These are phyloP conservation scores for Itoplectis maculator DNA, from an alignment of 2,888 invertebrate genomes.

Conservation along the genomic window DNA sequence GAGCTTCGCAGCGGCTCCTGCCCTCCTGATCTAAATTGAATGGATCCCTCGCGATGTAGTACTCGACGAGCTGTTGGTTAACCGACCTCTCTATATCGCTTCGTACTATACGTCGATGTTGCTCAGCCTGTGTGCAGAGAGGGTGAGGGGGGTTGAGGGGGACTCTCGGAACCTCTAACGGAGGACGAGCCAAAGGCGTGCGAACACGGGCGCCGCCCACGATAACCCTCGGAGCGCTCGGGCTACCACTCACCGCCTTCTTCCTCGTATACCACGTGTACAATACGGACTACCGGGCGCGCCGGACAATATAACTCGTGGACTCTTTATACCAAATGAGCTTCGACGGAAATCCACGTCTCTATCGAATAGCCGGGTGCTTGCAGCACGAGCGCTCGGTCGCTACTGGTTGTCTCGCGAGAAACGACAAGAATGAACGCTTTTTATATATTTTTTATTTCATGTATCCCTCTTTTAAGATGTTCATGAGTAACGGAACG, in stretches of 20 bases:
- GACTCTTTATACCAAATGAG: background rate
- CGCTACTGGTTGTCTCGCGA: too few species aligned
- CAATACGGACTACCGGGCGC: constrained; percentile 3
- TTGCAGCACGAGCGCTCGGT: too few species aligned
- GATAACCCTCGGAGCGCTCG: constrained; percentile 58
- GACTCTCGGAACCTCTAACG: constrained; percentile 14
- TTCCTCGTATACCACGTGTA: constrained; percentile 7
- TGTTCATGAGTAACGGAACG: too few species aligned
- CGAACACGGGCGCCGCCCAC: constrained; percentile 60
- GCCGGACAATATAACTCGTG: constrained; percentile 1
- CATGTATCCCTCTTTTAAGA: too few species aligned
- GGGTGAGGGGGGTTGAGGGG: too few species aligned
- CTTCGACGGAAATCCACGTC: constrained; percentile 14
- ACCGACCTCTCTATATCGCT: constrained; percentile 24
- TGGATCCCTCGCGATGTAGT: constrained; percentile 72
- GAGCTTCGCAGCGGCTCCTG: constrained; percentile 8
- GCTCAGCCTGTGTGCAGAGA: too few species aligned
- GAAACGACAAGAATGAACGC: too few species aligned
- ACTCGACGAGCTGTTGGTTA: constrained; percentile 38
- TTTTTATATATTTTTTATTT: too few species aligned
- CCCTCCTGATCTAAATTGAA: constrained; percentile 75
- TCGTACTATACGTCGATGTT: too few species aligned
- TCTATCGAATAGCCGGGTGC: background rate
- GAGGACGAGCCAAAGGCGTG: constrained; percentile 45
- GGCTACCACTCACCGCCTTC: constrained; percentile 63